Percentiles rank a stretch among this genome's conserved stretches.
Conservation (phyloP, 2,113 vertebrate species). For the Fulica atra region DNA sequence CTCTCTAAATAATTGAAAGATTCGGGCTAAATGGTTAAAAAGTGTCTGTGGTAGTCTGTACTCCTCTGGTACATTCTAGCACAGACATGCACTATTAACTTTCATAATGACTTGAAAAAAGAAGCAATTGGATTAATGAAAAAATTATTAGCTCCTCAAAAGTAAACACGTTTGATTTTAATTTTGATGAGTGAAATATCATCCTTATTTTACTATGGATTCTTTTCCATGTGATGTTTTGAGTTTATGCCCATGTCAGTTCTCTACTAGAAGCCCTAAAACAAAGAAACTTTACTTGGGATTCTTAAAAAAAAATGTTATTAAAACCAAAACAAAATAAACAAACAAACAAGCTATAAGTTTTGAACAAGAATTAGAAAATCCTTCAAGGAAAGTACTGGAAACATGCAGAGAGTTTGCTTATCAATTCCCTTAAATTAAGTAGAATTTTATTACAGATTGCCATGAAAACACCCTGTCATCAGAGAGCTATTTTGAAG, state of each 20-base stretch:
- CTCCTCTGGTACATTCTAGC: background rate
- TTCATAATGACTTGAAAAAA: background rate
- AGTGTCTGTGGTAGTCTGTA: background rate
- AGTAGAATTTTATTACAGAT: conserved; percentile 13
- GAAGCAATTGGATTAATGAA: background rate
- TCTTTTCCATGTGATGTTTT: background rate
- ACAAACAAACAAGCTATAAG: background rate
- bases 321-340: too few relatives aligned
- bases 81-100: background rate
- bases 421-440: background rate
- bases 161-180: background rate
- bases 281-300: background rate
- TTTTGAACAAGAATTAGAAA: background rate
- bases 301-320: background rate
- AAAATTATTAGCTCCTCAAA: background rate
- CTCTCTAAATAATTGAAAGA: background rate
- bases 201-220: background rate
- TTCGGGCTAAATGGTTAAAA: background rate
- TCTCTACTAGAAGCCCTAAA: background rate
- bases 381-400: background rate
- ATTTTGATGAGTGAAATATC: background rate
- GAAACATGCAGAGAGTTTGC: background rate
- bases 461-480: background rate
- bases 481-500: conserved; percentile 5
- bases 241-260: background rate